These are phyloP conservation scores for Zenarchopterus dispar DNA, from an alignment of 2,797 vertebrate genomes.

Conservation along the genomic window DNA sequence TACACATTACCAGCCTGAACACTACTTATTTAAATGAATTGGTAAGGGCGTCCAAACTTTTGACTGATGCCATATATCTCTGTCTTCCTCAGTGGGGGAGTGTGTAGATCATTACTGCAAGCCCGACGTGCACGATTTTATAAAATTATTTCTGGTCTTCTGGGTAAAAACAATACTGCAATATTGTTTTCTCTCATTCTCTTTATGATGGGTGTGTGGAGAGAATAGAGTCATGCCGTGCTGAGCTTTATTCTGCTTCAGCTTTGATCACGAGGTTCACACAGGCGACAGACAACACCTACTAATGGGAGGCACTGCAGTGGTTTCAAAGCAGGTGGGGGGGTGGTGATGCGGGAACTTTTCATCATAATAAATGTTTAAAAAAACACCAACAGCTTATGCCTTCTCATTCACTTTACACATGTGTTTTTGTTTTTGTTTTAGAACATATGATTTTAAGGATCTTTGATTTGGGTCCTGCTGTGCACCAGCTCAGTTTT, in stretches of 20 bases:
- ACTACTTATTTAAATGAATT: too few relatives aligned
- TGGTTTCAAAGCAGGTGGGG: conserved; percentile 56
- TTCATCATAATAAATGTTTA: conserved; percentile 37
- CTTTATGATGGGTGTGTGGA: conserved; percentile 40
- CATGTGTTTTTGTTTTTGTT: neutral
- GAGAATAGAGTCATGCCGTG: conserved; percentile 46
- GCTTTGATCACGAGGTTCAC: conserved; percentile 75
- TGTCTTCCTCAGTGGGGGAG: neutral
- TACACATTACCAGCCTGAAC: too few relatives aligned
- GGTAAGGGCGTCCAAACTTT: too few relatives aligned
- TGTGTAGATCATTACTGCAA: neutral
- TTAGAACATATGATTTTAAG: conserved; percentile 2
- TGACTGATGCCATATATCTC: too few relatives aligned
- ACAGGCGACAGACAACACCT: conserved; percentile 55
- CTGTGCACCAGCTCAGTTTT: neutral
- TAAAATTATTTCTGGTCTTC: neutral
- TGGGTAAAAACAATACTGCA: neutral
- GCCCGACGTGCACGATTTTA: neutral
- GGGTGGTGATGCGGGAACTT: conserved; percentile 38
- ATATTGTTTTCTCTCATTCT: conserved; percentile 30
- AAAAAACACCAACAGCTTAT: conserved; percentile 22
- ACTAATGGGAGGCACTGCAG: conserved; percentile 54
- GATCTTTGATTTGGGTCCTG: neutral
- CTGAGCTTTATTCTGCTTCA: conserved; percentile 62
- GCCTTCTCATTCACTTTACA: neutral